Evolutionary conservation across 2,113 vertebrate species (phyloP).

Genomic region (Oreochromis aureus): DNA sequence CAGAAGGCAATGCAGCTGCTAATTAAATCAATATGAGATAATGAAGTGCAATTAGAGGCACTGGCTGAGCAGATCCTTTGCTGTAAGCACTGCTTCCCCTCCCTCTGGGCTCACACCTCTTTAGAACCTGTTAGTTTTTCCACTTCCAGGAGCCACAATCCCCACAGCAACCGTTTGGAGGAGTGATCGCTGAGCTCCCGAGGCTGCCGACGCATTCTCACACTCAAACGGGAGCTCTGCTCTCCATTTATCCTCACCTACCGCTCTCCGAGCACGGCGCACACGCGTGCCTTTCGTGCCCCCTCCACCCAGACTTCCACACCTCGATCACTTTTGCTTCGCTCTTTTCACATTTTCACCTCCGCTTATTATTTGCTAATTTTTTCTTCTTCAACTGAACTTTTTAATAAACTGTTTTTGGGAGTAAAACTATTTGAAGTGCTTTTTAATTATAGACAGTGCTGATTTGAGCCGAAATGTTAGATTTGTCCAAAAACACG

Average conservation of each 20-base stretch:
- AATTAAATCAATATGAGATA: slow-evolving; percentile 99
- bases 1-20: slow-evolving; percentile 77
- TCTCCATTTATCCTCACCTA: slow-evolving; percentile 76
- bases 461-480: neutral
- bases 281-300: slow-evolving; percentile 14
- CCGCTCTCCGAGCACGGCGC: neutral
- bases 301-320: neutral
- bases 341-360: slow-evolving; percentile 33
- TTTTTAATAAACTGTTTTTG: neutral
- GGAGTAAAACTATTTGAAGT: neutral
- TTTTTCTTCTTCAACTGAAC: neutral
- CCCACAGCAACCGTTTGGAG: slow-evolving; percentile 90
- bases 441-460: neutral
- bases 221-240: slow-evolving; percentile 60
- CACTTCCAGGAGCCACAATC: slow-evolving; percentile 89
- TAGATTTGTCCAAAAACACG: neutral
- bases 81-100: slow-evolving; percentile 91
- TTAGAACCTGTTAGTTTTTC: slow-evolving; percentile 96
- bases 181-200: slow-evolving; percentile 87
- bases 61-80: slow-evolving; percentile 86
- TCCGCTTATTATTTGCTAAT: neutral
- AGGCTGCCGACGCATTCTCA: slow-evolving; percentile 83
- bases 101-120: slow-evolving; percentile 87
- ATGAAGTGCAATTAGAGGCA: slow-evolving; percentile 97
- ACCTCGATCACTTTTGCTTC: neutral